Evolutionary conservation across 2,888 invertebrate species (phyloP).

Genomic region (Pheosia gnoma): DNA sequence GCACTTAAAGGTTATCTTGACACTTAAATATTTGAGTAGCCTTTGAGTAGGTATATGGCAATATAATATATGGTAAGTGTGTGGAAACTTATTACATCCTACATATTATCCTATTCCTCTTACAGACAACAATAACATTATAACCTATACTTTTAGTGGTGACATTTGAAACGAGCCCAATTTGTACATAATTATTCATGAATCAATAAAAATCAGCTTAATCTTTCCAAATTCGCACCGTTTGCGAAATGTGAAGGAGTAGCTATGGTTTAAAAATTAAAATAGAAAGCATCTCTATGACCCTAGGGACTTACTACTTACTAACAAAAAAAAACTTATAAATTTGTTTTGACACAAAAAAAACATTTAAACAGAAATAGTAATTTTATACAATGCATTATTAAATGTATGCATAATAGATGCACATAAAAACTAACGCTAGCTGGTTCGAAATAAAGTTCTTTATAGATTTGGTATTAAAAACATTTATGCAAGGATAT

Average conservation of each 20-base stretch:
- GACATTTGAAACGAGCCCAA: neutral
- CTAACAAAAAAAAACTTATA: too few relatives aligned
- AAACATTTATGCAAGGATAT: neutral
- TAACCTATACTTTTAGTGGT: neutral
- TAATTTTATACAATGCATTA: neutral
- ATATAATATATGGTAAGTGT: too few relatives aligned
- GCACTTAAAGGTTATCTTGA: too few relatives aligned
- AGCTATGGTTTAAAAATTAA: neutral
- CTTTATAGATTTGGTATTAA: neutral
- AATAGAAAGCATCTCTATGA: neutral
- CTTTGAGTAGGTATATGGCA: too few relatives aligned
- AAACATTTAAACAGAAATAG: neutral
- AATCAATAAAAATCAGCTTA: conserved; percentile 6
- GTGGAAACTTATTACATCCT: neutral
- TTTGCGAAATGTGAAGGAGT: conserved; percentile 40
- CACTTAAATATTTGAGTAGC: too few relatives aligned
- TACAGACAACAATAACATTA: neutral
- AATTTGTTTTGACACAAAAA: too few relatives aligned
- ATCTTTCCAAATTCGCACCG: conserved; percentile 14
- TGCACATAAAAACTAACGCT: conserved; percentile 2
- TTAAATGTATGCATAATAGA: neutral
- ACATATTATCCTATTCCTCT: neutral
- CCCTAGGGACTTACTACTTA: too few relatives aligned
- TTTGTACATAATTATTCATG: conserved; percentile 1
- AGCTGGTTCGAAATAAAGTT: neutral